Evolutionary conservation across 2,113 vertebrate species (phyloP).

Genomic region (Alligator mississippiensis): DNA sequence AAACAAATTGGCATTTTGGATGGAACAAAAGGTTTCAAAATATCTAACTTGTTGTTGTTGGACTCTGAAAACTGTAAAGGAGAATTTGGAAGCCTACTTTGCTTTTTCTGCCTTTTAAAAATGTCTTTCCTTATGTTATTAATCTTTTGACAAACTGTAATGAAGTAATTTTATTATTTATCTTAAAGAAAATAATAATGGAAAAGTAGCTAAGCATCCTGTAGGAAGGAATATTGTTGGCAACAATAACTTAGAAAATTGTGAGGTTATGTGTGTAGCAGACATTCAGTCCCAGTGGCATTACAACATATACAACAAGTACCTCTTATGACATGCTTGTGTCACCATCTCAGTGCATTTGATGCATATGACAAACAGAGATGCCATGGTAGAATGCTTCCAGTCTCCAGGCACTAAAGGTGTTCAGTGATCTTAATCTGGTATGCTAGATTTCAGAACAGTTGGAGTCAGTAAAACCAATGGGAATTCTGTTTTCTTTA

Average conservation of each 20-base stretch:
- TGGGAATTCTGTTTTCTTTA: background rate
- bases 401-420: slow-evolving; percentile 30
- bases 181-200: background rate
- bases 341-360: slow-evolving; percentile 23
- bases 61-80: background rate
- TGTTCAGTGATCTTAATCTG: slow-evolving; percentile 37
- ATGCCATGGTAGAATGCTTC: slow-evolving; percentile 33
- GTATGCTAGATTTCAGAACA: slow-evolving; percentile 31
- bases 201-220: background rate
- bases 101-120: background rate
- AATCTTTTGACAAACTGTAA: background rate
- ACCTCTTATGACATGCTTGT: slow-evolving; percentile 12
- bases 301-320: slow-evolving; percentile 7
- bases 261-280: background rate
- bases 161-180: background rate
- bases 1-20: background rate
- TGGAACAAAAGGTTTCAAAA: background rate
- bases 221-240: background rate
- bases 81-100: background rate
- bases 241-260: background rate
- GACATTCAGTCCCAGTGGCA: slow-evolving; percentile 24
- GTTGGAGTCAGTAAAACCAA: slow-evolving; percentile 1
- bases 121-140: background rate
- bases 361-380: slow-evolving; percentile 56
- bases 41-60: background rate